These are phyloP conservation scores for Stenichneumon culpator DNA, from an alignment of 2,888 invertebrate species.

Conservation along the genomic window DNA sequence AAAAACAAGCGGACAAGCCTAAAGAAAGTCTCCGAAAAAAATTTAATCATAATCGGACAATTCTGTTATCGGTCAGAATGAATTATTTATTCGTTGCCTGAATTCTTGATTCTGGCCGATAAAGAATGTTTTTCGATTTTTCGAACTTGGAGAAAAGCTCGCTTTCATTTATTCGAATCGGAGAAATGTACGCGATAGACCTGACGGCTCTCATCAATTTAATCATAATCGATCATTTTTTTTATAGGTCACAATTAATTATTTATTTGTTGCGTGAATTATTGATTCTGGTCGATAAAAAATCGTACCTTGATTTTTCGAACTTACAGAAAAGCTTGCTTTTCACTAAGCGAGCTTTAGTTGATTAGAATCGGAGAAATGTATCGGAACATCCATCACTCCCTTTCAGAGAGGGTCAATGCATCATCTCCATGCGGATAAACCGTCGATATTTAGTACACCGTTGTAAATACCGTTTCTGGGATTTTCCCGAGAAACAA, in stretches of 20 bases:
- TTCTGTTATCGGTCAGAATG: neutral
- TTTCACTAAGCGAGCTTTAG: too few relatives aligned
- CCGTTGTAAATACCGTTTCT: slow-evolving; percentile 20
- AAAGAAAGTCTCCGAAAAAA: neutral
- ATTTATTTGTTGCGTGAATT: too few relatives aligned
- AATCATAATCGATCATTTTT: neutral
- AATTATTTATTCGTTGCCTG: neutral
- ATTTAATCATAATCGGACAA: neutral
- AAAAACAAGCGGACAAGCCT: neutral
- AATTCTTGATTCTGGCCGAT: too few relatives aligned
- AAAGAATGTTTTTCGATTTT: too few relatives aligned
- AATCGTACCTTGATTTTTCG: too few relatives aligned
- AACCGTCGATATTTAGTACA: slow-evolving; percentile 22
- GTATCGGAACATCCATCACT: slow-evolving; percentile 30
- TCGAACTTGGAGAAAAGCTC: too few relatives aligned
- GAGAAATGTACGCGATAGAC: neutral
- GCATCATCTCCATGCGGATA: slow-evolving; percentile 25
- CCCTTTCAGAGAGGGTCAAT: neutral
- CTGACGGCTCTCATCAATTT: neutral
- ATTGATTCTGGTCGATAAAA: too few relatives aligned
- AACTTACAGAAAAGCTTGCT: neutral
- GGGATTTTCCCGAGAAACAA: slow-evolving; percentile 28
- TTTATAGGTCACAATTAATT: neutral
- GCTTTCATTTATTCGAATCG: neutral
- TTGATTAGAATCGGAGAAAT: slow-evolving; percentile 21